A percentile compares a stretch with the other conserved stretches of the same genome.
These are phyloP conservation scores for Atta cephalotes DNA, from an alignment of 1,140 invertebrate genomes.

Conservation along the genomic window DNA sequence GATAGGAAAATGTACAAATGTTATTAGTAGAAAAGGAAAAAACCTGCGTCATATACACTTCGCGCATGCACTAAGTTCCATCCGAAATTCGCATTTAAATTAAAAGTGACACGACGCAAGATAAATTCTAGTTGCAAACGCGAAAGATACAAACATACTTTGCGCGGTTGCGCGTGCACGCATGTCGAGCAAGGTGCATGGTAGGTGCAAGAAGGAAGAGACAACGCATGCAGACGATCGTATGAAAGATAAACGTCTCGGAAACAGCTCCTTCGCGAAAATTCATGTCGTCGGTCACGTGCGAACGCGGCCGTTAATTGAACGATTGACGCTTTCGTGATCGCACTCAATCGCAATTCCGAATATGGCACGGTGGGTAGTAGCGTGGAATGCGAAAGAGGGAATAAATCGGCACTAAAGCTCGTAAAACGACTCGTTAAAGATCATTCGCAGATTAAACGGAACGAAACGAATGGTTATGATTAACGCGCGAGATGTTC, in stretches of 20 bases:
- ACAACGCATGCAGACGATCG: conserved; percentile 41
- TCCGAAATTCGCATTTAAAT: conserved; percentile 80
- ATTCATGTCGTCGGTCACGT: conserved; percentile 62
- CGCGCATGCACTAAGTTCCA: conserved; percentile 36
- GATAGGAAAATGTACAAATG: neutral
- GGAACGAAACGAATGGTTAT: conserved; percentile 17
- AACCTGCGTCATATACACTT: neutral
- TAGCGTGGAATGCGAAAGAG: conserved; percentile 50
- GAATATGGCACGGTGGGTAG: conserved; percentile 3
- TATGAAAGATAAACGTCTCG: conserved; percentile 40
- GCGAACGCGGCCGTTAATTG: conserved; percentile 61
- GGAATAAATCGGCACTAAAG: conserved; percentile 21
- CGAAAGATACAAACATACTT: conserved; percentile 5
- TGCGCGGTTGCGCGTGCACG: neutral
- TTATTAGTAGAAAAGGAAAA: neutral
- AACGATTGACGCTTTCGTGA: conserved; percentile 62
- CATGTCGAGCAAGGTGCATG: conserved; percentile 24
- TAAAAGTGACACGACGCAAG: conserved; percentile 62
- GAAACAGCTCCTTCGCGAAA: conserved; percentile 54
- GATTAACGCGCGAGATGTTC: conserved; percentile 10
- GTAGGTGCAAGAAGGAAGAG: neutral
- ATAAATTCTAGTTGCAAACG: conserved; percentile 15
- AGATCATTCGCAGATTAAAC: conserved; percentile 34
- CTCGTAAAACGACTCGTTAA: conserved; percentile 27
- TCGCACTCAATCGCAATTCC: conserved; percentile 33